phyloP scores from a whole-genome alignment of 1,140 invertebrate genomes.

The Drosophila lini region DNA sequence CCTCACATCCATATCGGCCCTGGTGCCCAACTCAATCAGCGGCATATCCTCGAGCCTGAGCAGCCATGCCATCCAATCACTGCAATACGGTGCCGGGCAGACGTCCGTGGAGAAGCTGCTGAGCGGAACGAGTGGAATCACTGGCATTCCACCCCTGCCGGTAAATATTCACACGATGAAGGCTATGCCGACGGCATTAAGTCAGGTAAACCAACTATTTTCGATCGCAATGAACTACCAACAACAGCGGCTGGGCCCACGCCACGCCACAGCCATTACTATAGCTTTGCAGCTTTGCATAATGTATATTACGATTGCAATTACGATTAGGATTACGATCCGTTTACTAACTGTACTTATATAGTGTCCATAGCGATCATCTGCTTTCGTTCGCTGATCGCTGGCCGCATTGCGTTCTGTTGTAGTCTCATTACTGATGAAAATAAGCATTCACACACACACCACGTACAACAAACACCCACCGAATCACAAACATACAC shows the following conservation, averaged over 20 bases:
- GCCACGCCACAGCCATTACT: slow-evolving; percentile 21
- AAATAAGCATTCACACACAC: slow-evolving; percentile 41
- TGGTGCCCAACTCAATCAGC: slow-evolving; percentile 82
- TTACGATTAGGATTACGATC: slow-evolving; percentile 11
- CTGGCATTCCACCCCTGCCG: slow-evolving; percentile 84
- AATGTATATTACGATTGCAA: slow-evolving; percentile 30
- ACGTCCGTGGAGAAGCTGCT: slow-evolving; percentile 79
- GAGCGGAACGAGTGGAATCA: slow-evolving; percentile 82
- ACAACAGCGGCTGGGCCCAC: slow-evolving; percentile 46
- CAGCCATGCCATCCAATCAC: slow-evolving; percentile 79
- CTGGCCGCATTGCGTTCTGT: slow-evolving; percentile 65
- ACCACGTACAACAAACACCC: slow-evolving; percentile 15
- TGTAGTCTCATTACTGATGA: slow-evolving; percentile 81
- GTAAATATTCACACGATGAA: slow-evolving; percentile 85
- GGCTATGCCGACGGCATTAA: slow-evolving; percentile 84
- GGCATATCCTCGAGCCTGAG: slow-evolving; percentile 83
- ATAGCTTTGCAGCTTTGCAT: slow-evolving; percentile 42
- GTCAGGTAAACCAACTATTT: slow-evolving; percentile 84
- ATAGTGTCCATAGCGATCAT: slow-evolving; percentile 47
- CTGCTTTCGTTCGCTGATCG: slow-evolving; percentile 56
- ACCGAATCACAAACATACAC: slow-evolving; percentile 29
- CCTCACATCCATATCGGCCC: slow-evolving; percentile 80
- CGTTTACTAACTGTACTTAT: slow-evolving; percentile 9
- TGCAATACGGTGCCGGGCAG: slow-evolving; percentile 59
- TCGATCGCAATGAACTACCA: slow-evolving; percentile 80